phyloP scores from a whole-genome alignment of 2,797 vertebrate species.

The Schizothorax lantsangensis region DNA sequence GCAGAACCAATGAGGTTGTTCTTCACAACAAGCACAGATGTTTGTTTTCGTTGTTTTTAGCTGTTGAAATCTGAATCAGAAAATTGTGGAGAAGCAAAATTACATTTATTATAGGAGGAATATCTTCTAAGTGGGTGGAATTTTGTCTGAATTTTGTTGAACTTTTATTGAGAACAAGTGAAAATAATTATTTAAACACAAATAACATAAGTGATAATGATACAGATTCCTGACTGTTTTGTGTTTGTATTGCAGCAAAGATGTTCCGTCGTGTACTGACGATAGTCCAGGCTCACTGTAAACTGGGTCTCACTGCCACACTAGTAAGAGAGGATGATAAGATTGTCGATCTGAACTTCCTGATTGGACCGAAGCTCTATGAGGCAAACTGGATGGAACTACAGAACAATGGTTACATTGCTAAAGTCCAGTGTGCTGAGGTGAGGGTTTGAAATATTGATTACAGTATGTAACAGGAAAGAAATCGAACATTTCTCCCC shows the following conservation, averaged over 20 bases:
- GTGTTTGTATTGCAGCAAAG: conserved; percentile 78
- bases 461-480: background rate
- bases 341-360: conserved; percentile 98
- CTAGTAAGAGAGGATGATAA: conserved; percentile 98
- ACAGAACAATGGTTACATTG: conserved; percentile 98
- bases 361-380: conserved; percentile 95
- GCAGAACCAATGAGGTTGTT: background rate
- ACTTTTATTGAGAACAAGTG: background rate
- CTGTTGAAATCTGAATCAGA: background rate
- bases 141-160: background rate
- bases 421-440: conserved; percentile 99
- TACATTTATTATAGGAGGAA: background rate
- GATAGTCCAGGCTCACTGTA: conserved; percentile 98
- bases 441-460: conserved; percentile 68
- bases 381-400: conserved; percentile 99
- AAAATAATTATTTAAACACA: background rate
- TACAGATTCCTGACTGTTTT: background rate
- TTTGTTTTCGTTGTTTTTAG: no score
- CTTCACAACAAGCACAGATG: background rate
- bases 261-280: conserved; percentile 98
- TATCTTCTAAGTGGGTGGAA: background rate
- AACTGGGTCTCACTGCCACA: conserved; percentile 95
- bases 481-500: background rate
- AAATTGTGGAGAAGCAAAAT: background rate
- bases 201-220: background rate